Evolutionary conservation across 2,888 invertebrate species (phyloP).

Genomic region (Gnatocerus cornutus): DNA sequence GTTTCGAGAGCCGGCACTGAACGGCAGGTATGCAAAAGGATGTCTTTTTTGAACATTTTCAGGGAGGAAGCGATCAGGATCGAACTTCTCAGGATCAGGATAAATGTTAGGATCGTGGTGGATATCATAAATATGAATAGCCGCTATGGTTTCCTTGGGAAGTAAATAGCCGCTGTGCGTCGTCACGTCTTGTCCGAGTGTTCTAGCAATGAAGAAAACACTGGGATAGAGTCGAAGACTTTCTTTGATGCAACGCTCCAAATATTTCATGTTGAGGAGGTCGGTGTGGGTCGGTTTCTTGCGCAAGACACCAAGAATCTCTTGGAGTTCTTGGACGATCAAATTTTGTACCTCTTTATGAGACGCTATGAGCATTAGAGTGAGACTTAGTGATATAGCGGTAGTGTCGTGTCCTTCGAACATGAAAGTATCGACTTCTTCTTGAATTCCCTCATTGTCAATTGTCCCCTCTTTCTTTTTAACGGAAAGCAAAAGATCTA

Average conservation of each 20-base stretch:
- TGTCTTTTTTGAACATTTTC: conserved; percentile 75
- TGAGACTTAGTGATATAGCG: conserved; percentile 52
- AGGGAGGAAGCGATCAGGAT: conserved; percentile 78
- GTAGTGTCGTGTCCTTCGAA: conserved; percentile 69
- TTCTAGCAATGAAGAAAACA: conserved; percentile 65
- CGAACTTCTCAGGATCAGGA: conserved; percentile 77
- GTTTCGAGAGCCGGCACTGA: conserved; percentile 80
- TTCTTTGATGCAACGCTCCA: conserved; percentile 68
- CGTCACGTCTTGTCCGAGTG: conserved; percentile 56
- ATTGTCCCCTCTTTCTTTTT: conserved; percentile 71
- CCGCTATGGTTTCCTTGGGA: conserved; percentile 72
- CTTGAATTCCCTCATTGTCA: conserved; percentile 73
- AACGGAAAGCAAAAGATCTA: conserved; percentile 74
- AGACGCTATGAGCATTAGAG: conserved; percentile 53
- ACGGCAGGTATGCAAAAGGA: conserved; percentile 79
- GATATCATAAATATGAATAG: conserved; percentile 76
- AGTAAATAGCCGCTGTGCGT: conserved; percentile 65
- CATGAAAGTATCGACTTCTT: conserved; percentile 78
- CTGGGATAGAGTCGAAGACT: conserved; percentile 66
- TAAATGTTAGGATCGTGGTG: conserved; percentile 75
- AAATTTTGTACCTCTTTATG: conserved; percentile 55
- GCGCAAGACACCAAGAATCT: conserved; percentile 52
- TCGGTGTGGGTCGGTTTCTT: conserved; percentile 60
- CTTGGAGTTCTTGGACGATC: conserved; percentile 51
- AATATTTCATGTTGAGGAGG: conserved; percentile 55